Conservation (phyloP, 2,113 vertebrate species). For the Oceanodroma tethys region DNA sequence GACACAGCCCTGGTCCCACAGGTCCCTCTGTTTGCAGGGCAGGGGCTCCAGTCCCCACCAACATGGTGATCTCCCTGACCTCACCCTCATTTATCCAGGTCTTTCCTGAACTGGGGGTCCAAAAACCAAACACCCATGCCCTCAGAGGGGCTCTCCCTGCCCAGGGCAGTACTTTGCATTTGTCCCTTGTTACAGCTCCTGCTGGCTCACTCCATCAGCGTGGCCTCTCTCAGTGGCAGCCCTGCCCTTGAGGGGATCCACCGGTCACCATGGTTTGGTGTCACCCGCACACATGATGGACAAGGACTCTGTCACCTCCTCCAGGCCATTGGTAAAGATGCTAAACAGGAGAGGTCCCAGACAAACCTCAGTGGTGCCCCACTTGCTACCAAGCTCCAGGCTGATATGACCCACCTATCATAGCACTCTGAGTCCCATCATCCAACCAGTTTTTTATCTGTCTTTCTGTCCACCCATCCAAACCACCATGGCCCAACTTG, state of each 20-base stretch:
- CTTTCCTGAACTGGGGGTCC: neutral
- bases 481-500: neutral
- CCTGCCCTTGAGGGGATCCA: neutral
- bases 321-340: neutral
- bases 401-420: neutral
- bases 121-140: neutral
- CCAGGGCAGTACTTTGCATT: neutral
- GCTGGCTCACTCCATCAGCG: accelerated
- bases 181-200: neutral
- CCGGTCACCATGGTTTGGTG: neutral
- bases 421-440: neutral
- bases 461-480: neutral
- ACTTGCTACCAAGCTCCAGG: neutral
- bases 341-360: neutral
- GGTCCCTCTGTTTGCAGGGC: neutral
- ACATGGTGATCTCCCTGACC: accelerated
- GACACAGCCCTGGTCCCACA: neutral
- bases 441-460: neutral
- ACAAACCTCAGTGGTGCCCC: neutral
- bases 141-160: neutral
- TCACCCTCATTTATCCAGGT: neutral
- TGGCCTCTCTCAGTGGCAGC: neutral
- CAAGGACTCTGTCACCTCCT: neutral
- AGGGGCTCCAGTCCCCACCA: neutral
- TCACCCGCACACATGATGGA: neutral